Evolutionary conservation across 2,888 invertebrate genomes (phyloP), one percentile per base, ranked within the genome.

Genomic region (Meloe dianella): DNA sequence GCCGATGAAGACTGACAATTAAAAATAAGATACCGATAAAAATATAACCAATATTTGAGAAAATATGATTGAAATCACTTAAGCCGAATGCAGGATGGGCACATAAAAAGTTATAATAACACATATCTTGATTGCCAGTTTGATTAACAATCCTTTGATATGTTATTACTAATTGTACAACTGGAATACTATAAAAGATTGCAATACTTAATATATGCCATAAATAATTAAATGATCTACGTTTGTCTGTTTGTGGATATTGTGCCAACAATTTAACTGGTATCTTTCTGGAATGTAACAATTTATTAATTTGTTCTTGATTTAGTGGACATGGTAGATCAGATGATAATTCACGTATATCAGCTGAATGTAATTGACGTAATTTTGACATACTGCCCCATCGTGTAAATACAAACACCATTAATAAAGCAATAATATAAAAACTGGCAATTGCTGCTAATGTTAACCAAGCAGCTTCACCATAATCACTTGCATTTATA

Each of bases 81-180:
- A 94, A 84, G 0, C 87, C 83, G 67, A 89, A 90, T 2, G 92
- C 84, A 0, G 94, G 93, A 82, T 93, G 91, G 0, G 94, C 90
- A 82, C 96, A 96, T 54, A 92, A 84, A 84, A 94, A 95, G 84
- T 96, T 96, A 85, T 95, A 96, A 83, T 94, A 96, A 82, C 96
- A 96, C 59, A 94, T 85, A 82, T 96, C 96, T 77, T 94, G 90
- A 81, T 95, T 89, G 1, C 96, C 96, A 0, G 94, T 92, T 60
- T 88, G 85, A 79, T 91, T 89, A 1, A 94, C 83, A 0, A 93
- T 92, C 84, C 85, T 85, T 78, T 94, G 94, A 77, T 94, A 93
- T 0, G 92, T 92, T 59, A 92, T 85, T 9, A 95, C 91, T 12
- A 96, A 85, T 78, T 96, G 95, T 0, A 95, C 88, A 0, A 94